Evolutionary conservation across 2,888 invertebrate species (phyloP).

Genomic region (Eupithecia inturbata): DNA sequence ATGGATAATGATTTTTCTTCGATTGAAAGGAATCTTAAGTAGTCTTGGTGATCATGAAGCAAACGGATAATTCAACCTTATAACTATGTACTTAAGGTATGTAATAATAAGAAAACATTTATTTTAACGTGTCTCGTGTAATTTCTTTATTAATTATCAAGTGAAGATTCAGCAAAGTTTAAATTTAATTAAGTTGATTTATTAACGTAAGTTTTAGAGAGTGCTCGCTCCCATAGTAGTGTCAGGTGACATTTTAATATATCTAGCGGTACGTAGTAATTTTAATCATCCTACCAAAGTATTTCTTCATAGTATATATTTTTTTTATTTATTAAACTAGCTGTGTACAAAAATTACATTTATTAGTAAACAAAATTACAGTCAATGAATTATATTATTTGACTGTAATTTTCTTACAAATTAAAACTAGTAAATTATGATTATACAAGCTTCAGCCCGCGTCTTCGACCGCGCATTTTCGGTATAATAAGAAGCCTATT

Average conservation of each 20-base stretch:
- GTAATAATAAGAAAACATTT: not conserved
- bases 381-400: no score
- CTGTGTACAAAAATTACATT: no score
- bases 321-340: no score
- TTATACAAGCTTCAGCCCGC: no score
- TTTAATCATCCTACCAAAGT: not conserved
- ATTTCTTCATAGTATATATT: no score
- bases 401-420: no score
- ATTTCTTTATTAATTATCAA: conserved; percentile 9
- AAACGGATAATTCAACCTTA: not conserved
- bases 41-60: not conserved
- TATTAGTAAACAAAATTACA: no score
- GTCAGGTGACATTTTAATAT: conserved; percentile 19
- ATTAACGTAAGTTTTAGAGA: conserved; percentile 37
- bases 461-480: no score
- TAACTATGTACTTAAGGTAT: no score
- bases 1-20: no score
- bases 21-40: not conserved
- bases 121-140: not conserved
- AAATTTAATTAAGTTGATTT: conserved; percentile 46
- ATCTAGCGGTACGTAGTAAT: not conserved
- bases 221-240: conserved; percentile 20
- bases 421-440: no score
- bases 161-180: conserved; percentile 33
- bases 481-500: no score